A percentile compares a stretch with the other conserved stretches of the same genome.
Conservation (phyloP, 2,888 invertebrate species). For the Dynastes grantii region DNA sequence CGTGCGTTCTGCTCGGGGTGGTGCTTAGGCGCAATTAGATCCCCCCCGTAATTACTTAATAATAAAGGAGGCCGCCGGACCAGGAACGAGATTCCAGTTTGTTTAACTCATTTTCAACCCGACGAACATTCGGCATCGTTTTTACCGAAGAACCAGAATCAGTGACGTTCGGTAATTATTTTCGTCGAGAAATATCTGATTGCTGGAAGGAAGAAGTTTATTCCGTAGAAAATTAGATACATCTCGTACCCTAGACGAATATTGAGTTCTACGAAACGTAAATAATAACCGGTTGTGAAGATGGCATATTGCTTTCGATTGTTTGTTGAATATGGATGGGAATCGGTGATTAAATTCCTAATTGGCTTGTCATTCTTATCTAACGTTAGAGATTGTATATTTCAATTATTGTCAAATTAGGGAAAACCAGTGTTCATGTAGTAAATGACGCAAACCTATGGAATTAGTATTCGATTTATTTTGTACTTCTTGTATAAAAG, state of each 20-base stretch:
- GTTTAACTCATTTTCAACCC: slow-evolving; percentile 44
- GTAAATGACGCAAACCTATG: too few relatives aligned
- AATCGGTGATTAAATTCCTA: too few relatives aligned
- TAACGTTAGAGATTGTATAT: too few relatives aligned
- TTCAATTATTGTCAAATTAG: too few relatives aligned
- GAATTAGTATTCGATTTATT: too few relatives aligned
- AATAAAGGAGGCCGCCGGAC: slow-evolving; percentile 55
- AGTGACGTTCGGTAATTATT: slow-evolving; percentile 21
- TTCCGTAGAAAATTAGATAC: slow-evolving; percentile 17
- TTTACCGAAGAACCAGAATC: slow-evolving; percentile 11
- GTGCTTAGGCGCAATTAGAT: slow-evolving; percentile 64
- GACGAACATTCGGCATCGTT: slow-evolving; percentile 42
- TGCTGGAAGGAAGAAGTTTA: slow-evolving; percentile 9
- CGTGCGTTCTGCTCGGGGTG: slow-evolving; percentile 56
- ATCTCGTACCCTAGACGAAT: neutral
- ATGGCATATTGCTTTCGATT: neutral
- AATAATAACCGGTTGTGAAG: neutral
- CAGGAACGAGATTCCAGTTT: slow-evolving; percentile 45
- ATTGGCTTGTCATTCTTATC: too few relatives aligned
- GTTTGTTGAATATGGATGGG: too few relatives aligned
- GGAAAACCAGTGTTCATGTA: too few relatives aligned
- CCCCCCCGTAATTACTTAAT: slow-evolving; percentile 64
- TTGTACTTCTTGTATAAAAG: too few relatives aligned
- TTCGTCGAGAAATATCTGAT: slow-evolving; percentile 9
- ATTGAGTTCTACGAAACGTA: neutral